These are phyloP conservation scores for Enteromius viviparus DNA, from an alignment of 2,797 vertebrate species.

Conservation along the genomic window DNA sequence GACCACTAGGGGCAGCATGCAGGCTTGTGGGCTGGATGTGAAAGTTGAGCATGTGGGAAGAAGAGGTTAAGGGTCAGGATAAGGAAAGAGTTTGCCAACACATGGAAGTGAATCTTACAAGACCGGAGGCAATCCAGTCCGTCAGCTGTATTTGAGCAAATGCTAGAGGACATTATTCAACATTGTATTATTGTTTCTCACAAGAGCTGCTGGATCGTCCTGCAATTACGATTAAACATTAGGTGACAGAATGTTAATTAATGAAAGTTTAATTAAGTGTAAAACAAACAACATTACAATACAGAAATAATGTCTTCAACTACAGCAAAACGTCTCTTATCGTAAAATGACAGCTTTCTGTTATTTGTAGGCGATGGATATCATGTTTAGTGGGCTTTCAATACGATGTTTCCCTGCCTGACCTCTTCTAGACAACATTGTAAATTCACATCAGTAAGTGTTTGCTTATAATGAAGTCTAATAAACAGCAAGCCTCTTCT, in stretches of 20 bases:
- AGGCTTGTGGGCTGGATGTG: conserved; percentile 27
- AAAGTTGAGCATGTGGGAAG: conserved; percentile 76
- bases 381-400: conserved; percentile 50
- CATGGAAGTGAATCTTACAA: neutral
- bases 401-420: conserved; percentile 48
- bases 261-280: conserved; percentile 33
- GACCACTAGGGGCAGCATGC: conserved; percentile 60
- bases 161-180: conserved; percentile 17
- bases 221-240: conserved; percentile 57
- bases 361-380: neutral
- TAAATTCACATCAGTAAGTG: conserved; percentile 70
- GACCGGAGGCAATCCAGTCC: neutral
- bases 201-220: neutral
- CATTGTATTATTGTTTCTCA: neutral
- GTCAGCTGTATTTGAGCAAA: neutral
- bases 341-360: neutral
- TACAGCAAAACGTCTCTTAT: conserved; percentile 8
- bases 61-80: conserved; percentile 62
- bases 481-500: conserved; percentile 51
- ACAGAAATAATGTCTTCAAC: neutral
- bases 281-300: conserved; percentile 41
- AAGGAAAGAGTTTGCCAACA: neutral
- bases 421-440: conserved; percentile 56
- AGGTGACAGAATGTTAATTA: conserved; percentile 62
- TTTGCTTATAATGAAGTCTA: conserved; percentile 67